phyloP scores from a whole-genome alignment of 2,888 invertebrate genomes.

The Aphodius sticticus region DNA sequence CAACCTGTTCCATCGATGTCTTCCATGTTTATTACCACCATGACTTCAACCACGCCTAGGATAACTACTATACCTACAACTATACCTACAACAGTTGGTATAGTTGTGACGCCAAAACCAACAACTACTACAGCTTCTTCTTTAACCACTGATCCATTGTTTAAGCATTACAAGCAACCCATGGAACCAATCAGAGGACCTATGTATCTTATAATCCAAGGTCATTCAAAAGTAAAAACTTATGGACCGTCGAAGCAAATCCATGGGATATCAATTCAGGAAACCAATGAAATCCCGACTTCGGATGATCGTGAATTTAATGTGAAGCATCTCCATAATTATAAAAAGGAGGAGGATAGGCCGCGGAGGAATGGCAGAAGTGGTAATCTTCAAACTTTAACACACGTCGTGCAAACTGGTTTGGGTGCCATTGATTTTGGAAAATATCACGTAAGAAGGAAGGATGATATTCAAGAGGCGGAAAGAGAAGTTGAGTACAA shows the following conservation, averaged over 20 bases:
- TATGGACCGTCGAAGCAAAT: constrained; percentile 71
- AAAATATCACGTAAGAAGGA: constrained; percentile 43
- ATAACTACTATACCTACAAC: constrained; percentile 62
- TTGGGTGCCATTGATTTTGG: constrained; percentile 56
- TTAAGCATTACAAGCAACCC: constrained; percentile 70
- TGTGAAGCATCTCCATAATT: constrained; percentile 67
- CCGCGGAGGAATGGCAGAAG: constrained; percentile 51
- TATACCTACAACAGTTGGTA: constrained; percentile 35
- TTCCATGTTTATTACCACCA: constrained; percentile 41
- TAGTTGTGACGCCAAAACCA: constrained; percentile 56
- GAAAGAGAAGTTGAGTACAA: constrained; percentile 67
- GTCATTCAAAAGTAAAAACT: constrained; percentile 86
- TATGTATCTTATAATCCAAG: constrained; percentile 82
- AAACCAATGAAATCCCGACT: constrained; percentile 65
- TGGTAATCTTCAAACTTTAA: constrained; percentile 55
- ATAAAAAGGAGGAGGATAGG: constrained; percentile 45
- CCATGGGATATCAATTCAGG: constrained; percentile 60
- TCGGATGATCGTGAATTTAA: constrained; percentile 55
- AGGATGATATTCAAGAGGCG: constrained; percentile 62
- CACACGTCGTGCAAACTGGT: constrained; percentile 57
- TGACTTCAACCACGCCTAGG: constrained; percentile 55
- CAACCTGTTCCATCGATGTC: constrained; percentile 31
- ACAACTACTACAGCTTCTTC: constrained; percentile 63
- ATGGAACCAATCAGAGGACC: constrained; percentile 68
- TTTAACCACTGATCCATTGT: constrained; percentile 68